Evolutionary conservation across 2,888 invertebrate genomes (phyloP), one percentile per base, ranked within the genome.

Genomic region (Chrysolina haemoptera): DNA sequence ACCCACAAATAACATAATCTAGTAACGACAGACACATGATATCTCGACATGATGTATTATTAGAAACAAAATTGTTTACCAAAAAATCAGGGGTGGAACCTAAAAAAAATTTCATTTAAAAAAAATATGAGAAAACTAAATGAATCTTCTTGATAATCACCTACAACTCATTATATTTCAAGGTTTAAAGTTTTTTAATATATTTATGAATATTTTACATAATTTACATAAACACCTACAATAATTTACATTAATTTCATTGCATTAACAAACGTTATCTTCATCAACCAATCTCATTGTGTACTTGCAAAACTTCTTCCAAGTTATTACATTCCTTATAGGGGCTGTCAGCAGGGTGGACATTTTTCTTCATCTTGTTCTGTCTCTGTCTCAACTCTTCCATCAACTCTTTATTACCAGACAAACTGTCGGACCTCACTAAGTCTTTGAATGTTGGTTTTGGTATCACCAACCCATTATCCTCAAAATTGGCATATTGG

Each of bases 401-500:
- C 0, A 85, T 84, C 46, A 85, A 69, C 20, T 78, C 75, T 20
- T 74, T 75, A 48, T 82, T 83, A 9, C 81, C 83, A n/a, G 71
- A 77, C 1, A 81, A 72, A 73, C 83, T 84, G 14, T 84, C 83
- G 8, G 79, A 79, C 48, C 81, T 76, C 1, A 64, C 65, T 9
- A 71, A 20, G 0, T 53, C 53, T 53, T 5, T 53, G 53, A 53
- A 53, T 53, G 48, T 18, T 18, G 53, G 22, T 67, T 67, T 67
- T 16, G 67, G 67, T 53, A 53, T 18, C 20, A 53, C 18, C 20
- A 20, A 53, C 1, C 53, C 53, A 20, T 66, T 68, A 0, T 64
- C 65, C 6, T 66, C 69, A 5, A 72, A 48, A 16, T 53, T 16
- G 12, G 53, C 68, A 14, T 67, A 70, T 43, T 74, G 70, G 16